Evolutionary conservation across 2,113 vertebrate species (phyloP), one percentile per base, ranked within the genome.

Genomic region (Cavia aperea): DNA sequence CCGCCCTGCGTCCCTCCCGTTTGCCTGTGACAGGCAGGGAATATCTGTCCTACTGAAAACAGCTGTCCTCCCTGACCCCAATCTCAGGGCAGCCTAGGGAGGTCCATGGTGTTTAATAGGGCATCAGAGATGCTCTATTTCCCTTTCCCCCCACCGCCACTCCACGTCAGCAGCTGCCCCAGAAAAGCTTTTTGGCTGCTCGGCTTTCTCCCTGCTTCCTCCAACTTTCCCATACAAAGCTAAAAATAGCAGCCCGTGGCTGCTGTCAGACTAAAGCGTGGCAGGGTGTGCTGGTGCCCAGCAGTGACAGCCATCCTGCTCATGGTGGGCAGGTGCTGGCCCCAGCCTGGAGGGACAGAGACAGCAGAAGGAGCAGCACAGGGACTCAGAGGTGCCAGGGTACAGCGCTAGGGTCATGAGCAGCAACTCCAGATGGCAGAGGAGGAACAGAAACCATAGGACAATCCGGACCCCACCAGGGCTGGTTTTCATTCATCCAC

Each of bases 191-290:
- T 72, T 58, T 84, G 88, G 60, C 73, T 62, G 72, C 58, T 87
- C 72, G n/a, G 5, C 58, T 81, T 87, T 92, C 88, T 94, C 77
- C 77, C 79, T 31, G n/a, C n/a, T 90, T 60, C 66, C 85, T 95
- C 2, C 0, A 81, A 95, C 85, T 95, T 96, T 95, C 88, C 88
- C 82, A 82, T 23, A 90, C 81, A 96, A 78, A 90, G 62, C 88
- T 96, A 93, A 96, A 95, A 96, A 95, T 88, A 94, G 90, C 72
- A 89, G 60, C 68, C 51, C 43, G 7, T 51, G 51, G 89, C 77
- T 93, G 60, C 77, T 86, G 51, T 84, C 63, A 81, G 72, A 89
- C 54, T 2, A 33, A 77, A 93, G 86, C 60, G 6, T 51, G 91
- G 93, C 86, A n/a, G 46, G 58, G 83, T 13, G 58, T 82, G 60